Evolutionary conservation across 2,888 invertebrate genomes (phyloP).

Genomic region (Deroplatys truncata): DNA sequence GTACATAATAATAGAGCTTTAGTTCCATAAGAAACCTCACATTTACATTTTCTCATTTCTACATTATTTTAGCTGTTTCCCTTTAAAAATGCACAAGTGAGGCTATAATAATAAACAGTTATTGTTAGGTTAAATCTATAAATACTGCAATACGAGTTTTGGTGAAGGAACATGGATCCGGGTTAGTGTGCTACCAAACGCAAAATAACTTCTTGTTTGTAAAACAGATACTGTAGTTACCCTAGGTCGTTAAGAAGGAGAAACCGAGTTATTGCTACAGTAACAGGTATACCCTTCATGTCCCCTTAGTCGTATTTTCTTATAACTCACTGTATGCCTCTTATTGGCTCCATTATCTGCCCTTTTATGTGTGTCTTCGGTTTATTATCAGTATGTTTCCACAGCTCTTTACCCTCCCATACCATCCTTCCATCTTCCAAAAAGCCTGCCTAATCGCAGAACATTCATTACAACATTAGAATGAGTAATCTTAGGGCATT

Average conservation of each 20-base stretch:
- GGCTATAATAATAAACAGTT: no score
- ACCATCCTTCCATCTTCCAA: background rate
- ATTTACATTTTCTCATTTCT: no score
- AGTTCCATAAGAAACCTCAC: no score
- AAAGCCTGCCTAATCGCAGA: background rate
- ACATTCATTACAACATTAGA: no score
- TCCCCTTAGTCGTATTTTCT: background rate
- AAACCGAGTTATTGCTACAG: background rate
- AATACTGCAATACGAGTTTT: no score
- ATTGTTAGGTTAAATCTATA: no score
- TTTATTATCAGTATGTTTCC: constrained; percentile 17
- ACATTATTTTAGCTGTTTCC: no score
- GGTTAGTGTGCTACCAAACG: no score
- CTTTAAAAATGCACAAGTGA: no score
- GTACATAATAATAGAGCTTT: no score
- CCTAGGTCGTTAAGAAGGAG: background rate
- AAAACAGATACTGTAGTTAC: background rate
- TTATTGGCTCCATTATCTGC: constrained; percentile 19
- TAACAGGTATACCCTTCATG: background rate
- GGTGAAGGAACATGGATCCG: no score
- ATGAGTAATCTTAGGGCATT: no score
- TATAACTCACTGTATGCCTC: background rate
- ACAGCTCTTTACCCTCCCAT: background rate
- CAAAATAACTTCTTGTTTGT: background rate
- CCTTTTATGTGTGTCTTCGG: constrained; percentile 18